Evolutionary conservation across 1,140 invertebrate genomes (phyloP), one percentile per base, ranked within the genome.

Genomic region (Caenorhabditis briggsae): DNA sequence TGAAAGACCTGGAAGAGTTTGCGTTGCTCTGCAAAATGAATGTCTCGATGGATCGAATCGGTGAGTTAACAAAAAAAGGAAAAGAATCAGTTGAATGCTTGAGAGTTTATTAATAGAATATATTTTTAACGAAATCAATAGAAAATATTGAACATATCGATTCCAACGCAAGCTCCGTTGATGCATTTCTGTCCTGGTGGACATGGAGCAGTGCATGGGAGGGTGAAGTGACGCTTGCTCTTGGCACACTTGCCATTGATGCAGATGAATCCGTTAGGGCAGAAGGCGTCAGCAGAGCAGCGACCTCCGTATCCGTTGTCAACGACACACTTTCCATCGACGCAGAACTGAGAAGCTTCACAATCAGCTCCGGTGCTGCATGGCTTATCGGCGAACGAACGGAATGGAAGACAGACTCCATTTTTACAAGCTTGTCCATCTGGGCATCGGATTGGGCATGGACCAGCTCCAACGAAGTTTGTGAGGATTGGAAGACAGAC

Each of bases 21-120:
- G 91, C 87, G 83, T 90, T 16, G 90, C 88, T 41, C 86, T 89
- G 64, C 82, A 89, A 33, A 92, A 92, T 82, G 92, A 92, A 86
- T 92, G 91, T 82, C 55, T 86, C 7, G 65, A 88, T 84, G 89
- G 90, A 23, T 85, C 83, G 12, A 86, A 92, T 25, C 59, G 85
- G 56, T 83, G 6, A 18, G 82, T 43, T 18, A 58, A 8, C 16
- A 33, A n/a, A 1, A 58, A n/a, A n/a, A n/a, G 8, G 14, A 16
- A 58, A 18, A 58, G 6, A n/a, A n/a, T 2, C 9, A n/a, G 16
- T 14, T 58, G 56, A 20, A 53, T 53, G 50, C 16, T 53, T 16
- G 16, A 53, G 16, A 14, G 16, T 53, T 53, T 53, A 53, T 53
- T 53, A 11, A 11, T 53, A 16, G 12, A 53, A 53, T 14, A 11